Conservation (phyloP, 2,113 vertebrate genomes). For the Onychostoma macrolepis region DNA sequence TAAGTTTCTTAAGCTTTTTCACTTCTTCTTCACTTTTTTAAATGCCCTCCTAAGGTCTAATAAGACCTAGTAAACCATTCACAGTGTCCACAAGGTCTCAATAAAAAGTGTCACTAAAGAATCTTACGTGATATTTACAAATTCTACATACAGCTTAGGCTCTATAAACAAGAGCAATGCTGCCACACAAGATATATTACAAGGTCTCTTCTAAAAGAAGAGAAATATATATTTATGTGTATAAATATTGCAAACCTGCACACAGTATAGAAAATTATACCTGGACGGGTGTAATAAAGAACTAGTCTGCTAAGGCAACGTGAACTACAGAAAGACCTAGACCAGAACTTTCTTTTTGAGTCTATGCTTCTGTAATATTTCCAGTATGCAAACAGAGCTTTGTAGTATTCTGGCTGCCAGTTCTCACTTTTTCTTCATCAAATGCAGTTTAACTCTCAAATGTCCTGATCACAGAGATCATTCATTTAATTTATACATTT, state of each 20-base stretch:
- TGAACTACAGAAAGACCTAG: slow-evolving; percentile 66
- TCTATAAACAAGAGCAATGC: slow-evolving; percentile 75
- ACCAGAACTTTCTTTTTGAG: slow-evolving; percentile 62
- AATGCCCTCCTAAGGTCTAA: slow-evolving; percentile 69
- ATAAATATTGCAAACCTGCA: slow-evolving; percentile 70
- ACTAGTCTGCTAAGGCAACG: slow-evolving; percentile 78
- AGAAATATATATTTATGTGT: slow-evolving; percentile 77
- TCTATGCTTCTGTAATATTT: neutral
- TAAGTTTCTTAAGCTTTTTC: neutral
- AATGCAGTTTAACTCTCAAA: slow-evolving; percentile 31
- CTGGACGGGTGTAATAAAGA: slow-evolving; percentile 72
- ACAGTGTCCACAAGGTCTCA: slow-evolving; percentile 69
- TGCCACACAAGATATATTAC: slow-evolving; percentile 65
- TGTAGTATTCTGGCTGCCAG: neutral
- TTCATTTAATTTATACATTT: neutral
- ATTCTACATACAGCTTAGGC: slow-evolving; percentile 69
- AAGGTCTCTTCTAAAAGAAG: slow-evolving; percentile 80
- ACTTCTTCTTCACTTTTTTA: slow-evolving; percentile 56
- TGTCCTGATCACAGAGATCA: slow-evolving; percentile 11
- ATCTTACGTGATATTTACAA: slow-evolving; percentile 71
- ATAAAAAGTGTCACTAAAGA: slow-evolving; percentile 58
- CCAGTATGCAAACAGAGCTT: slow-evolving; percentile 45
- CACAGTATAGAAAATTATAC: slow-evolving; percentile 82
- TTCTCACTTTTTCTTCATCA: slow-evolving; percentile 54
- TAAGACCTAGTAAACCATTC: slow-evolving; percentile 72